Evolutionary conservation across 2,113 vertebrate genomes (phyloP).

Genomic region (Notechis scutatus): DNA sequence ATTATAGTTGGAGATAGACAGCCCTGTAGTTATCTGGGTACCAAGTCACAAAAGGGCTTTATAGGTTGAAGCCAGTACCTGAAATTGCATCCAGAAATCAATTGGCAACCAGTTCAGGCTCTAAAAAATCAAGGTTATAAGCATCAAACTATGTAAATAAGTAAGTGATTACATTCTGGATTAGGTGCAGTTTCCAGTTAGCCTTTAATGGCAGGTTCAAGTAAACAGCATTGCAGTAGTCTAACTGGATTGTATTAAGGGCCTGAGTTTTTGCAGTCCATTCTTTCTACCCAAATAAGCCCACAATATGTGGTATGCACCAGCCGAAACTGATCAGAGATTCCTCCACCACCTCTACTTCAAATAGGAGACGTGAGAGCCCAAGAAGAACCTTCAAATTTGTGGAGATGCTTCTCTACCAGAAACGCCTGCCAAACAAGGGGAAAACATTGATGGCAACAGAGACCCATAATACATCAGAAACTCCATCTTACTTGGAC

Average conservation of each 20-base stretch:
- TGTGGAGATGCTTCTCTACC: background rate
- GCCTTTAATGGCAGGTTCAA: background rate
- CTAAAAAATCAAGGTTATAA: background rate
- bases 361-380: background rate
- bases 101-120: background rate
- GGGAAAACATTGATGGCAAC: background rate
- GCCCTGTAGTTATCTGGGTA: background rate
- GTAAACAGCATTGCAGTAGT: background rate
- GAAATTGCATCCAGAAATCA: background rate
- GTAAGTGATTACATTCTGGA: background rate
- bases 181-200: background rate
- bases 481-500: background rate
- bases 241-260: background rate
- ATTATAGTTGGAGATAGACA: background rate
- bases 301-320: background rate
- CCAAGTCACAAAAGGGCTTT: background rate
- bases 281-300: background rate
- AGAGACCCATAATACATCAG: background rate
- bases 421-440: background rate
- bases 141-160: background rate
- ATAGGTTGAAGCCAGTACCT: background rate
- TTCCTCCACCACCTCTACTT: background rate
- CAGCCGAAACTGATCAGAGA: background rate
- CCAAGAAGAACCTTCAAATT: background rate
- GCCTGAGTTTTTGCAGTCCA: background rate